These are phyloP conservation scores for Drosophila neonasuta DNA, from an alignment of 2,888 invertebrate species.

Conservation along the genomic window DNA sequence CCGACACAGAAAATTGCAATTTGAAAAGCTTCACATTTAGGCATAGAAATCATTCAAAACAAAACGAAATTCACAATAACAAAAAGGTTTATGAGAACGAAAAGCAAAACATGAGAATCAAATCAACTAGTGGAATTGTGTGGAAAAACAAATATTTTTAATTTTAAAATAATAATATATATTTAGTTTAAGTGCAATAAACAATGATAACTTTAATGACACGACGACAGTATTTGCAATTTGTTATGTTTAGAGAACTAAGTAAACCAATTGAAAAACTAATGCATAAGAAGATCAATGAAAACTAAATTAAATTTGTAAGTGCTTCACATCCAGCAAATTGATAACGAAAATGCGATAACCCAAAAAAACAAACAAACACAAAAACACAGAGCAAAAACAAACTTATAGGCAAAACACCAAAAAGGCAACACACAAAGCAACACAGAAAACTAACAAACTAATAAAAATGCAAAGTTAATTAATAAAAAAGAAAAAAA, in stretches of 20 bases:
- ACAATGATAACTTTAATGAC: slow-evolving; percentile 35
- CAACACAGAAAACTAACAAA: slow-evolving; percentile 39
- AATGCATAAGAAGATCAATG: slow-evolving; percentile 40
- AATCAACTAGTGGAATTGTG: slow-evolving; percentile 74
- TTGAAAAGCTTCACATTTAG: slow-evolving; percentile 53
- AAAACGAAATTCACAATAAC: slow-evolving; percentile 34
- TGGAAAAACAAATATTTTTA: slow-evolving; percentile 53
- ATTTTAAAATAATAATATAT: slow-evolving; percentile 51
- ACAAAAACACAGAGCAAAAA: slow-evolving; percentile 20
- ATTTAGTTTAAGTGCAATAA: slow-evolving; percentile 67
- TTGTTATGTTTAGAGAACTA: slow-evolving; percentile 66
- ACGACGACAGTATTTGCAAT: slow-evolving; percentile 55
- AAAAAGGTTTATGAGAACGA: slow-evolving; percentile 23
- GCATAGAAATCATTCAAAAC: slow-evolving; percentile 43
- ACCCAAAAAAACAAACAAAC: slow-evolving; percentile 23
- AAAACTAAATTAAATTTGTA: slow-evolving; percentile 57
- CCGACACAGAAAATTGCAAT: slow-evolving; percentile 33
- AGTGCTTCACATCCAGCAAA: slow-evolving; percentile 57
- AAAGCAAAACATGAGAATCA: slow-evolving; percentile 15
- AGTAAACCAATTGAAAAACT: slow-evolving; percentile 56
- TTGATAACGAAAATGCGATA: slow-evolving; percentile 21
- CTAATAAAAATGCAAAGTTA: slow-evolving; percentile 71
- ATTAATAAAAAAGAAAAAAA: slow-evolving; percentile 43
- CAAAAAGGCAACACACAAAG: slow-evolving; percentile 17
- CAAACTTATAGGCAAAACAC: slow-evolving; percentile 32